Conservation (phyloP, 2,113 vertebrate genomes). For the Centropus bengalensis region DNA sequence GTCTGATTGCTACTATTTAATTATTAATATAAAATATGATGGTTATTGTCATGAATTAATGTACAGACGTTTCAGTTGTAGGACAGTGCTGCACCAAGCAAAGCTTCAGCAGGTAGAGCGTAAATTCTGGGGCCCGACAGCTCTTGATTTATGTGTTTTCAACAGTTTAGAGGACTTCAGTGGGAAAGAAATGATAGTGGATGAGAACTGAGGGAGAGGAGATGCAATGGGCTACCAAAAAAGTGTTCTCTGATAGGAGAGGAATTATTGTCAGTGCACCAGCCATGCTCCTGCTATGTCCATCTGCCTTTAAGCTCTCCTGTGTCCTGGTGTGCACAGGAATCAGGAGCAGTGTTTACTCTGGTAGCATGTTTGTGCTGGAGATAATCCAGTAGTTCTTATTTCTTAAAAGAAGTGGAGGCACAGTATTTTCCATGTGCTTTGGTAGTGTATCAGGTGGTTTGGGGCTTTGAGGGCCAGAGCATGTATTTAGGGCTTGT, state of each 20-base stretch:
- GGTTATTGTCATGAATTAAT: background rate
- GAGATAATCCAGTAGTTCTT: background rate
- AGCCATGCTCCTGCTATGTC: background rate
- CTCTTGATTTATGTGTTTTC: background rate
- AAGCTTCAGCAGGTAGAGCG: background rate
- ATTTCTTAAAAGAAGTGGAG: background rate
- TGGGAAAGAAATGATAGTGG: background rate
- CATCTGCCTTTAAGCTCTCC: background rate
- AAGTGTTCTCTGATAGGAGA: background rate
- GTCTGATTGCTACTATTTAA: background rate
- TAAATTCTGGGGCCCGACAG: background rate
- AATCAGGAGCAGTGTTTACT: background rate
- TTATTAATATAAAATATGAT: background rate
- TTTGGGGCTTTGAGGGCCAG: background rate
- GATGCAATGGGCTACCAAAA: background rate
- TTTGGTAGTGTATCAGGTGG: background rate
- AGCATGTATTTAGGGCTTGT: background rate
- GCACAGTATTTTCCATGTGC: background rate
- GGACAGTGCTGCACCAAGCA: background rate
- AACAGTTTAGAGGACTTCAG: background rate
- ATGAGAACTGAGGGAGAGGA: background rate
- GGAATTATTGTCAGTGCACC: background rate
- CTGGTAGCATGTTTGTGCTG: background rate
- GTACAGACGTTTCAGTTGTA: background rate
- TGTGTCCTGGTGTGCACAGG: background rate